Base-by-base conservation (phyloP, 2,113 vertebrate species). In the Xenopus laevis region DNA sequence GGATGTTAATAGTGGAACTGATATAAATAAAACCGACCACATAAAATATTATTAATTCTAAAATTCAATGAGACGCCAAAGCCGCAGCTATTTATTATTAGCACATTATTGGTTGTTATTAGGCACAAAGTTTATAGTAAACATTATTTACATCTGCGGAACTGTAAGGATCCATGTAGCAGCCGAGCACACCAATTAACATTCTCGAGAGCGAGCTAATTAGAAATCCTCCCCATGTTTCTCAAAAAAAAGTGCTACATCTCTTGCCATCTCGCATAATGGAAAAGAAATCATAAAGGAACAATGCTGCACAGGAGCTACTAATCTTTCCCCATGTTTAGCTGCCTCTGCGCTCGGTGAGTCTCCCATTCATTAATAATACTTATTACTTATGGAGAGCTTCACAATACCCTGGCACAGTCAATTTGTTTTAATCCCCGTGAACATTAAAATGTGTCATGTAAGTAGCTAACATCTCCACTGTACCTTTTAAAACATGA, bases 181-280 rank as follows among this genome's bases (percentile, higher is more conserved):
- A 21, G n/a, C 3, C 18, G 20, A 65, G 64, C 40, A 65, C 17
- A 65, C 40, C 64, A 65, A 65, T 65, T 65, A 65, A 46, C 44
- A 65, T 65, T 11, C n/a, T 65, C 64, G 12, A 65, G 20, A 7
- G 64, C 44, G 17, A 13, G 18, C 16, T 65, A 47, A 65, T 65
- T 65, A 40, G 13, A n/a, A 30, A 13, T 65, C n/a, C 47, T 0
- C 47, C 15, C 15, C 47, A 50, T 50, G 47, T 50, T 50, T 50
- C 47, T 16, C 47, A 13, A 50, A 16, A 50, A 27, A 13, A 50
- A 50, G 47, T 50, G 5, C 47, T 13, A 58, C 55, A 18, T 58
- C 4, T 40, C 33, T 40, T 40, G 3, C 6, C 2, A 40, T 40
- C 8, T 40, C 33, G 1, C 6, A 5, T 4, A 40, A 40, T 40